Conservation (phyloP, 2,113 vertebrate species). For the Laticauda laticaudata region DNA sequence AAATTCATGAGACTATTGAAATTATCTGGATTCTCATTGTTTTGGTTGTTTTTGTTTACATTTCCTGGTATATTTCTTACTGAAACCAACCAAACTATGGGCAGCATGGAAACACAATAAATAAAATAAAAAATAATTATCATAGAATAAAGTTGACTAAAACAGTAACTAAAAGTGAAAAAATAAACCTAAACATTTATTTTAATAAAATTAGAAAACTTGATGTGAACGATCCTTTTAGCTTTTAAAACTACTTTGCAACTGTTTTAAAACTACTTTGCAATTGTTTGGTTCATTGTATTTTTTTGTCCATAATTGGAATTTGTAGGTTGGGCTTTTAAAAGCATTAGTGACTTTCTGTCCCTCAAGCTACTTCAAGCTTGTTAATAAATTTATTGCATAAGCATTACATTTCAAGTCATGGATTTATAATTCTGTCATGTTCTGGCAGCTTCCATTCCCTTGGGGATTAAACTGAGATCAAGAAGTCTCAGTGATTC, state of each 20-base stretch:
- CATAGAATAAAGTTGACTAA: not conserved
- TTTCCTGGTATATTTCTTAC: not conserved
- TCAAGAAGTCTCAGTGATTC: not conserved
- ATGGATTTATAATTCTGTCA: not conserved
- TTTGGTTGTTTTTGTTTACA: not conserved
- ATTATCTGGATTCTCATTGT: not conserved
- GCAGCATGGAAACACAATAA: not conserved
- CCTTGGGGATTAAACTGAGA: conserved; percentile 8
- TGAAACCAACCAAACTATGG: not conserved
- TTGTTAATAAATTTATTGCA: not conserved
- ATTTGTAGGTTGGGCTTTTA: not conserved
- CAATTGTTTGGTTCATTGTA: conserved; percentile 3
- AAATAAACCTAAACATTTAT: not conserved
- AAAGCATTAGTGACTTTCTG: not conserved
- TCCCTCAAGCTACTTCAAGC: not conserved
- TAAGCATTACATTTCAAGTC: not conserved
- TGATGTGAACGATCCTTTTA: not conserved
- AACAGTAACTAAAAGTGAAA: not conserved
- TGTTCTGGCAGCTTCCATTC: not conserved
- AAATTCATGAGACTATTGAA: not conserved
- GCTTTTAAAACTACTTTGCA: not conserved
- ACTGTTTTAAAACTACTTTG: conserved; percentile 10
- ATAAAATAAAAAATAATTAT: not conserved
- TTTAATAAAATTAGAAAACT: not conserved
- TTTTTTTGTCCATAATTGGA: not conserved